Conservation (phyloP, 2,888 invertebrate species). For the Caradrina clavipalpis region DNA sequence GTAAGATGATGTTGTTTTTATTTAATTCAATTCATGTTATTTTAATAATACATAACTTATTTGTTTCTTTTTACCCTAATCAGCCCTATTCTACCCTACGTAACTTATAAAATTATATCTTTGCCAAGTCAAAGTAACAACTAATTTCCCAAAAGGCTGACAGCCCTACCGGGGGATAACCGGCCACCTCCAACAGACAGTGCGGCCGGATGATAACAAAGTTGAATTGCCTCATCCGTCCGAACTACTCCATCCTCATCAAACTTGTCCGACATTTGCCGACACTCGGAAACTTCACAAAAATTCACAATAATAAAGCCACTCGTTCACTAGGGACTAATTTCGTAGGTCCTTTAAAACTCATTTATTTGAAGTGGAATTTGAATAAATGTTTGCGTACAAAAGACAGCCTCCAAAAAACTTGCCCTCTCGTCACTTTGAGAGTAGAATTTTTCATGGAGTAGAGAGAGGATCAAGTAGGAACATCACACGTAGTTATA, state of each 20-base stretch:
- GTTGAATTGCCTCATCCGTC: constrained; percentile 23
- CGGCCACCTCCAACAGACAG: constrained; percentile 13
- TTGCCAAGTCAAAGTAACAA: no score
- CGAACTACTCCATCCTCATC: constrained; percentile 36
- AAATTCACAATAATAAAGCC: constrained; percentile 14
- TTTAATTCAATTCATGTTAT: no score
- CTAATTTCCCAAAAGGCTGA: background rate
- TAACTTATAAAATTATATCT: background rate
- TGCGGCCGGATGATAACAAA: constrained; percentile 49
- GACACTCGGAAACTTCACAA: constrained; percentile 24
- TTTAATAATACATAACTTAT: no score
- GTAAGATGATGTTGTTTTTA: no score
- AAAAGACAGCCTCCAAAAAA: background rate
- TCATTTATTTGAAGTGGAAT: background rate
- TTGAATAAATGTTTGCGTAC: background rate
- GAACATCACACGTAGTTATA: background rate
- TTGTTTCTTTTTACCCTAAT: no score
- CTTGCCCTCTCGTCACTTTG: background rate
- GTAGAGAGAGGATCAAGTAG: background rate
- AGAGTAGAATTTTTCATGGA: background rate
- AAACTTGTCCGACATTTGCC: constrained; percentile 35
- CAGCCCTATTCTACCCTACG: no score
- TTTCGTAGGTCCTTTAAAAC: background rate
- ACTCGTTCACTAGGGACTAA: background rate
- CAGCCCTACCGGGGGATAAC: constrained; percentile 28